Base-by-base conservation (phyloP, 2,888 invertebrate genomes). In the Coleophora flavipennella region DNA sequence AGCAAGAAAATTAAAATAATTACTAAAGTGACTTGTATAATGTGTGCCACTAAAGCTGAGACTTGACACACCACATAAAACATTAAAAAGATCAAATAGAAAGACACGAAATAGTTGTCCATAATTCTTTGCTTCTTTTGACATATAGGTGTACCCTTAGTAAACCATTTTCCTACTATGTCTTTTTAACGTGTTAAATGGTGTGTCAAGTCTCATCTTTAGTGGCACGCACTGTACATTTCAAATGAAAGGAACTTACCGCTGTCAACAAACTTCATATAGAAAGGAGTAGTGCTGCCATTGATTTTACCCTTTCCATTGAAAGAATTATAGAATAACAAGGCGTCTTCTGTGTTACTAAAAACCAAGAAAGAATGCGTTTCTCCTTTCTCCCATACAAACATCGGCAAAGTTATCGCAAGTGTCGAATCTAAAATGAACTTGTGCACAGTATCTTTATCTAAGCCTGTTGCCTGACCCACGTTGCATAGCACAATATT, bases 401-500 rank as follows among this genome's bases (percentile, higher is more conserved):
- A 85, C 35, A 88, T 86, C 13, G 87, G 85, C 1, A 92, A 62
- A 13, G 59, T 43, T 1, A 91, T 88, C 64, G 81, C 78, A 40
- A 78, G 59, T 3, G 72, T 59, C 38, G 90, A 87, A 4, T 88
- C 64, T 32, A 79, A 61, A 20, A 91, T 66, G 3, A 95, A 59
- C 31, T 83, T 62, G 4, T 89, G 60, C 8, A 96, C 59, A 35
- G 76, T 63, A 57, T 91, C 89, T 62, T 91, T 89, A 4, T 88
- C 84, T 13, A 95, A 78, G 4, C 94, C 94, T 50, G 92, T 94
- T 2, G 91, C 92, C 43, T 96, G 87, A 1, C 97, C 97, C 20
- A 91, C 92, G 77, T 97, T 97, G 54, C 94, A 93, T n/a, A 97
- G 76, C 33, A 90, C 87, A 34, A 95, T 54, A 61, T 88, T 86